A percentile compares a stretch with the other conserved stretches of the same genome.
phyloP scores from a whole-genome alignment of 2,888 invertebrate genomes.

The Trissolcus japonicus region DNA sequence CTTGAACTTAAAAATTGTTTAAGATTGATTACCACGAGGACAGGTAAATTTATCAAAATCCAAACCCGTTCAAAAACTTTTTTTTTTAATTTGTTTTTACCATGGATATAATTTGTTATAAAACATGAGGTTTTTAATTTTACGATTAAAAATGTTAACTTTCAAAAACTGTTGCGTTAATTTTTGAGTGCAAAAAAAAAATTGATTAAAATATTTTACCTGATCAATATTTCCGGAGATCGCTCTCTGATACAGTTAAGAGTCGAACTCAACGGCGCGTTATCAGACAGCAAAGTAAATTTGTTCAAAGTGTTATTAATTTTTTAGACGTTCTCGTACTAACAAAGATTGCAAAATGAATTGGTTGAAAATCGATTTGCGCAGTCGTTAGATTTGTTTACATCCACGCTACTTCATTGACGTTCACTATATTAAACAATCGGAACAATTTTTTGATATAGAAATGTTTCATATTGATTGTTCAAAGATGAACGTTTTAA shows the following conservation, averaged over 20 bases:
- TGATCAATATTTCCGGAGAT: conserved; percentile 46
- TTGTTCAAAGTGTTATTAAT: conserved; percentile 41
- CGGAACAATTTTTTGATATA: no score
- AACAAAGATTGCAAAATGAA: conserved; percentile 23
- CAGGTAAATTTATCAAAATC: no score
- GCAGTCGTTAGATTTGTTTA: no score
- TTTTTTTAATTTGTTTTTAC: no score
- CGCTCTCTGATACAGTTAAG: conserved; percentile 8
- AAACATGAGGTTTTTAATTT: no score
- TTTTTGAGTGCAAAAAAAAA: conserved; percentile 29
- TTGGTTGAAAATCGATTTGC: conserved; percentile 12
- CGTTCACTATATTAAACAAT: no score
- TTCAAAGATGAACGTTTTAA: neutral
- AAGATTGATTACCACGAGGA: neutral
- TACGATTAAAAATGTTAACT: no score
- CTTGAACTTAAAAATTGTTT: neutral
- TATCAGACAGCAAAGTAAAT: conserved; percentile 39
- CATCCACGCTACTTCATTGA: no score
- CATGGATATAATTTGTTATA: no score
- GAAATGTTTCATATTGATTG: no score
- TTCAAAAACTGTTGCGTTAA: conserved; percentile 1
- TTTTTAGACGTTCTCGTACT: conserved; percentile 20
- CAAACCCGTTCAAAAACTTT: no score
- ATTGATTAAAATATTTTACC: conserved; percentile 34
- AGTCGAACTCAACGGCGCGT: conserved; percentile 15